Evolutionary conservation across 2,797 vertebrate genomes (phyloP).

Genomic region (Scarus forsteni): DNA sequence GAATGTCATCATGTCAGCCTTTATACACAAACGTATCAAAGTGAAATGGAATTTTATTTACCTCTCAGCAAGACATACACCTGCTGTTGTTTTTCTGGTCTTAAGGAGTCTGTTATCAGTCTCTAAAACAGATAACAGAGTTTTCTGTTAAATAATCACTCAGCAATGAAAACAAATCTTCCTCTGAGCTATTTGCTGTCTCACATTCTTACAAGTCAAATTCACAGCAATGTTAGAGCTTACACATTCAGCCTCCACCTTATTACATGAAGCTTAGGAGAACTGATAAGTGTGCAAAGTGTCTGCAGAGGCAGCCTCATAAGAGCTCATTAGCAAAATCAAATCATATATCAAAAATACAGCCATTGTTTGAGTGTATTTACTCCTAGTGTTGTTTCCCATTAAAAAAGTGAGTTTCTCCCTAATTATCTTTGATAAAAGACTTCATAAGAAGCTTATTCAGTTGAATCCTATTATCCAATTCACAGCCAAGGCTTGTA

Average conservation of each 20-base stretch:
- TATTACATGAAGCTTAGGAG: background rate
- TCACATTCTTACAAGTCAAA: constrained; percentile 53
- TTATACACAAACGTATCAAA: background rate
- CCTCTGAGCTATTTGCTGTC: constrained; percentile 39
- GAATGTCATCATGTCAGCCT: constrained; percentile 31
- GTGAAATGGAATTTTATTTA: background rate
- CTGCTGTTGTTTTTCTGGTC: constrained; percentile 4
- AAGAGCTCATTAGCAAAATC: constrained; percentile 9
- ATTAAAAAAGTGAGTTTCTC: background rate
- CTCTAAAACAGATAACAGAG: constrained; percentile 18
- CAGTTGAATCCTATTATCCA: too few relatives aligned
- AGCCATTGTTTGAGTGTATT: background rate
- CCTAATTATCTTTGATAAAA: too few relatives aligned
- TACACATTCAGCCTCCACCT: background rate
- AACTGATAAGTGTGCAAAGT: constrained; percentile 8
- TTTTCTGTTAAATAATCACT: constrained; percentile 43
- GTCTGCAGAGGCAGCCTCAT: background rate
- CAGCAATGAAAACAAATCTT: constrained; percentile 43
- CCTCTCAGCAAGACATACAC: constrained; percentile 5
- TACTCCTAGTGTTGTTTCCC: background rate
- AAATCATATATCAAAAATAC: background rate
- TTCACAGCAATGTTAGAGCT: constrained; percentile 26
- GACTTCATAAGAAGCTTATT: too few relatives aligned
- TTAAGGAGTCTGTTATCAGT: constrained; percentile 14
- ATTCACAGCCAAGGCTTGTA: constrained; percentile 4